These are phyloP conservation scores for Dendrolimus pini DNA, from an alignment of 2,888 invertebrate genomes.

Conservation along the genomic window DNA sequence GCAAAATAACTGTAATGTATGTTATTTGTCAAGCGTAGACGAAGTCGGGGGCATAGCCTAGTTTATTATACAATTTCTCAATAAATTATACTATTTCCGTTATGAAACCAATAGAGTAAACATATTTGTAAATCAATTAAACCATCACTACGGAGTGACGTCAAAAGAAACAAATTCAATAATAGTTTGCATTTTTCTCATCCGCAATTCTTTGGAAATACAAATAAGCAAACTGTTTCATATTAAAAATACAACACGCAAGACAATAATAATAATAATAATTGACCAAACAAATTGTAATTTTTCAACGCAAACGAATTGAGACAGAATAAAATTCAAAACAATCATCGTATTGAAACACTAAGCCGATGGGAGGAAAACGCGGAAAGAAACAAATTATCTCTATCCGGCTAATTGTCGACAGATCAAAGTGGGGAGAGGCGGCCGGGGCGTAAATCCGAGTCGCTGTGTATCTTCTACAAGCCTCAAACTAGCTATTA, in stretches of 20 bases:
- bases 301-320: slow-evolving; percentile 31
- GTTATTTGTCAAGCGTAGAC: too few species aligned
- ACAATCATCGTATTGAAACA: slow-evolving; percentile 58
- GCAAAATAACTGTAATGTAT: too few species aligned
- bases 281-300: slow-evolving; percentile 31
- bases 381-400: slow-evolving; percentile 63
- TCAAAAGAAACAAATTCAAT: too few species aligned
- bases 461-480: slow-evolving; percentile 40
- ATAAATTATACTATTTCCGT: too few species aligned
- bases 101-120: too few species aligned
- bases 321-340: slow-evolving; percentile 37
- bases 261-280: too few species aligned
- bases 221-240: not conserved
- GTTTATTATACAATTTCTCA: too few species aligned
- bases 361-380: slow-evolving; percentile 41
- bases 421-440: slow-evolving; percentile 57
- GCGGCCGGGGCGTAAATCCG: slow-evolving; percentile 53
- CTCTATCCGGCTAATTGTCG: slow-evolving; percentile 66
- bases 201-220: too few species aligned
- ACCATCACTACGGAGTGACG: too few species aligned
- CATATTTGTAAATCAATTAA: too few species aligned
- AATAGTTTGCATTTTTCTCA: too few species aligned
- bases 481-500: slow-evolving; percentile 16
- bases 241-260: not conserved
- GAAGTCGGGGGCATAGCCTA: too few species aligned